Conservation (phyloP, 2,113 vertebrate species). For the Gymnorhina tibicen region DNA sequence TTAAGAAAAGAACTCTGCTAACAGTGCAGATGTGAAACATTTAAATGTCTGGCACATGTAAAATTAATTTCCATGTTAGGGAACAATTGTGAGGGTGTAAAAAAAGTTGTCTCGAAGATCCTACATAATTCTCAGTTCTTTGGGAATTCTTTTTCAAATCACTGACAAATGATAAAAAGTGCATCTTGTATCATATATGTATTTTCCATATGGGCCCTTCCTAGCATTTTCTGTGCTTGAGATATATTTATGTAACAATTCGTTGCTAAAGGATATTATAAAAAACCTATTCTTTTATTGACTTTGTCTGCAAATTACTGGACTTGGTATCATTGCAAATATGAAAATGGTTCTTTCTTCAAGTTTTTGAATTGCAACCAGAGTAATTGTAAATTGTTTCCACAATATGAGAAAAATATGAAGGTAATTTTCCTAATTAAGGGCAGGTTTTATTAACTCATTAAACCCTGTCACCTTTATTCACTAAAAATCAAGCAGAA, state of each 20-base stretch:
- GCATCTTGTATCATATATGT: neutral
- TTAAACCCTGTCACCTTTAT: conserved; percentile 48
- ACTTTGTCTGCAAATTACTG: neutral
- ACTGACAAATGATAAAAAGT: neutral
- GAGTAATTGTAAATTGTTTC: conserved; percentile 16
- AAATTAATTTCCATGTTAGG: neutral
- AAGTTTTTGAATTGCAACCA: neutral
- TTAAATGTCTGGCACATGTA: conserved; percentile 18
- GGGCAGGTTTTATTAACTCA: conserved; percentile 20
- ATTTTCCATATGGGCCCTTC: neutral
- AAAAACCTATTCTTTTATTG: neutral
- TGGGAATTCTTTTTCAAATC: neutral
- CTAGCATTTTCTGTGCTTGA: neutral
- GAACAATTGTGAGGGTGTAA: neutral
- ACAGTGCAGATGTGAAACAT: neutral
- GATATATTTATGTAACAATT: neutral
- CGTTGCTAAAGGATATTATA: neutral
- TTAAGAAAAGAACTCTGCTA: conserved; percentile 35
- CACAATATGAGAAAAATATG: conserved; percentile 52
- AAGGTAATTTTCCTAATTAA: conserved; percentile 58
- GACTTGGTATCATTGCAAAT: neutral
- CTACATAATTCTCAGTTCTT: neutral
- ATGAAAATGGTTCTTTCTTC: neutral
- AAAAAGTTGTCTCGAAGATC: neutral
- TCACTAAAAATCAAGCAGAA: conserved; percentile 30